Evolutionary conservation across 2,888 invertebrate species (phyloP), one percentile per base, ranked within the genome.

Genomic region (Cheilosia pagana): DNA sequence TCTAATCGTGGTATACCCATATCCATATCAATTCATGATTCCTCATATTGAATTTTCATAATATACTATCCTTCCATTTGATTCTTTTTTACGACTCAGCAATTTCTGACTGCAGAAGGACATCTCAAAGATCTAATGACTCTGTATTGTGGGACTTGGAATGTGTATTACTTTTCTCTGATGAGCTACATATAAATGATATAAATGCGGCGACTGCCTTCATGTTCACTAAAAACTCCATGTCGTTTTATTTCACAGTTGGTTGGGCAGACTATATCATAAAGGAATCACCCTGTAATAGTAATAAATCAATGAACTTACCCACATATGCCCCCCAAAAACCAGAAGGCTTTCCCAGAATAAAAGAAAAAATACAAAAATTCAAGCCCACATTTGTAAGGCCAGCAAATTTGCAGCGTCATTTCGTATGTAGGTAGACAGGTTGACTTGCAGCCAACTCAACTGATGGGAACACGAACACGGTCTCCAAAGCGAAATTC

Each of bases 121-220:
- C 35, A 35, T 23, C 16, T 16, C 14, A 50, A 65, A 52, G 31
- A 39, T 63, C 23, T 39, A 52, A 39, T 50, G 35, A 10, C 19
- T 31, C 31, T 16, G 19, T 43, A 55, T 45, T 41, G 7, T 41
- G 53, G 53, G 43, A 67, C 14, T 43, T 6, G 28, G 28, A 28
- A 28, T 1, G 23, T 3, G 23, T 25, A 41, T 4, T 50, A 19
- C 19, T 50, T 21, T 23, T 16, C 39, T 19, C 8, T n/a, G n/a
- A 39, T n/a, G n/a, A 39, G 5, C 68, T 57, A 70, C 57, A 70
- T 48, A 70, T 57, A 70, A 57, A 45, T 70, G 57, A 70, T 48
- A 70, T 35, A 70, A 16, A 21, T 23, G 10, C 12, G 45, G 16
- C 45, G 31, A 57, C 35, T 45, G 21, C 23, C 25, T 31, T 45